These are phyloP conservation scores for Brachionus paranguensis DNA, from an alignment of 1,140 invertebrate species.

Conservation along the genomic window DNA sequence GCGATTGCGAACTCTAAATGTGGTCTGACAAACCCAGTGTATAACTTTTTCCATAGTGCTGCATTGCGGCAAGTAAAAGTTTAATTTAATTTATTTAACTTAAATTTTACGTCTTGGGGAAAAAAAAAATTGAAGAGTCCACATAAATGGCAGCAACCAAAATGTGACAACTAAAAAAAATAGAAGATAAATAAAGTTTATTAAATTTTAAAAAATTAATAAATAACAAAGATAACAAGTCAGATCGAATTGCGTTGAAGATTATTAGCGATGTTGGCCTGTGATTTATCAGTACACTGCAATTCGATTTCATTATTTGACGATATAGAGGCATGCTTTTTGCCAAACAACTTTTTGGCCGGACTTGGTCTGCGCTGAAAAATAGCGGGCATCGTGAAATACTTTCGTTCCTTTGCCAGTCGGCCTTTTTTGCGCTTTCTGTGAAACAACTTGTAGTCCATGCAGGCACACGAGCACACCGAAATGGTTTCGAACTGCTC, in stretches of 20 bases:
- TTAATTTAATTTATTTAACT: too few species aligned
- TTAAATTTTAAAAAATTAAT: too few species aligned
- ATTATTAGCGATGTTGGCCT: not conserved
- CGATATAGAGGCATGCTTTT: not conserved
- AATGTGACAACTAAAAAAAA: not conserved
- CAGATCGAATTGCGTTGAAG: not conserved
- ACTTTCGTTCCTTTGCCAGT: not conserved
- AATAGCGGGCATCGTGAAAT: not conserved
- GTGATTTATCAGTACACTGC: not conserved
- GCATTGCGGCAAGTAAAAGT: too few species aligned
- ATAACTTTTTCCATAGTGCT: too few species aligned
- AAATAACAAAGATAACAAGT: not conserved
- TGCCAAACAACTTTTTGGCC: not conserved
- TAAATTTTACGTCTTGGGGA: too few species aligned
- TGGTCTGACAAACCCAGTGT: too few species aligned
- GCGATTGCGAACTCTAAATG: too few species aligned
- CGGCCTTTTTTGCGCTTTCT: not conserved
- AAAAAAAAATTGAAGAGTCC: too few species aligned
- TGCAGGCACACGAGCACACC: slow-evolving; percentile 38
- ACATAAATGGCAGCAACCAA: too few species aligned
- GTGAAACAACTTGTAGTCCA: slow-evolving; percentile 32
- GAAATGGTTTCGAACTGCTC: slow-evolving; percentile 25
- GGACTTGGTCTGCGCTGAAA: not conserved
- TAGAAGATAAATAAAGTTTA: not conserved
- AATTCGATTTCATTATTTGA: not conserved